A percentile compares a stretch with the other conserved stretches of the same genome.
Evolutionary conservation across 2,797 vertebrate genomes (phyloP).

Genomic region (Cirrhinus molitorella): DNA sequence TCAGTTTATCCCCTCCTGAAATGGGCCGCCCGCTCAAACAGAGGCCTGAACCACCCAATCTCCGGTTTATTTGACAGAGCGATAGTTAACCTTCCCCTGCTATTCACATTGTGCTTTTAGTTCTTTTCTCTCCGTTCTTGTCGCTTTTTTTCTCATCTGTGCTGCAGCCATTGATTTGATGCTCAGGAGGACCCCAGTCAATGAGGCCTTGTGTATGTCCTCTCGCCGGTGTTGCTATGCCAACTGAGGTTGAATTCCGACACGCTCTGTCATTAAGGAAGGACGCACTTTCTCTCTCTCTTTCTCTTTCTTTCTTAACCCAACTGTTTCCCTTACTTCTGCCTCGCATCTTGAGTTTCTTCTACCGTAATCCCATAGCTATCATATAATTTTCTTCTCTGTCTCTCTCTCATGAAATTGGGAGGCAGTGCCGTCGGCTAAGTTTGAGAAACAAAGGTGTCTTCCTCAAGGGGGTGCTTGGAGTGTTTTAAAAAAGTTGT

Average conservation of each 20-base stretch:
- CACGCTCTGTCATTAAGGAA: slow-evolving; percentile 59
- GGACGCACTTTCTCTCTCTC: slow-evolving; percentile 58
- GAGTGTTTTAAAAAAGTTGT: not conserved
- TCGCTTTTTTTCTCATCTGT: not conserved
- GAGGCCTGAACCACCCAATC: slow-evolving; percentile 30
- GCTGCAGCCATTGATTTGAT: slow-evolving; percentile 66
- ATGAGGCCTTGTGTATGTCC: slow-evolving; percentile 69
- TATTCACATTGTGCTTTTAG: slow-evolving; percentile 47
- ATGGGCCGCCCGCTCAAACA: slow-evolving; percentile 32
- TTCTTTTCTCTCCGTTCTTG: slow-evolving; percentile 12
- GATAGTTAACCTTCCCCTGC: slow-evolving; percentile 52
- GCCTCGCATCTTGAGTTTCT: not conserved
- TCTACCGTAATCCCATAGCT: not conserved
- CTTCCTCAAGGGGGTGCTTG: not conserved
- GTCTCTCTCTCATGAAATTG: not conserved
- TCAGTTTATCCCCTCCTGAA: slow-evolving; percentile 40
- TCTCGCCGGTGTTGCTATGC: slow-evolving; percentile 72
- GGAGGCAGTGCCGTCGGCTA: not conserved
- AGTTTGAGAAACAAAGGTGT: not conserved
- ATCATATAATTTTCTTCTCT: not conserved
- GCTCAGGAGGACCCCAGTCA: slow-evolving; percentile 65
- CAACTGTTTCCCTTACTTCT: not conserved
- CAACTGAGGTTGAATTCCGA: slow-evolving; percentile 65
- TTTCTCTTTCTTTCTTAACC: not conserved
- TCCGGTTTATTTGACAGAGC: slow-evolving; percentile 47